phyloP scores from a whole-genome alignment of 2,797 vertebrate species.

The Manis pentadactyla region DNA sequence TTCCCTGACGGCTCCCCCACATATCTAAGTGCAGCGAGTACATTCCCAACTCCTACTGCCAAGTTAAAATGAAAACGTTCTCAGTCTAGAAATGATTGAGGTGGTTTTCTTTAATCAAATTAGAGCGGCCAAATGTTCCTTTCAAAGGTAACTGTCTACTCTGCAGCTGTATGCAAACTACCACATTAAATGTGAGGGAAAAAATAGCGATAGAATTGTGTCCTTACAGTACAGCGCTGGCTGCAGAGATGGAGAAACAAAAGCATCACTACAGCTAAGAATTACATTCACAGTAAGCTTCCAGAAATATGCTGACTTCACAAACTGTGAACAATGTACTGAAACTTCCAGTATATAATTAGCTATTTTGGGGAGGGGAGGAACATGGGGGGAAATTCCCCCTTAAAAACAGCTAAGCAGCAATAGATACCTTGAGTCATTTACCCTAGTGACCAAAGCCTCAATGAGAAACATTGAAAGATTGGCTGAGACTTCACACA shows the following conservation, averaged over 20 bases:
- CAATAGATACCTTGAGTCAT: constrained; percentile 85
- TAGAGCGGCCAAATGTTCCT: constrained; percentile 91
- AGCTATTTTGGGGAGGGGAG: constrained; percentile 81
- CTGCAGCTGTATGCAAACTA: constrained; percentile 93
- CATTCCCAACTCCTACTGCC: constrained; percentile 89
- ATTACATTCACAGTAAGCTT: constrained; percentile 83
- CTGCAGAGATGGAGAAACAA: constrained; percentile 87
- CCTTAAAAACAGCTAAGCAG: constrained; percentile 80
- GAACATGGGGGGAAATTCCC: constrained; percentile 79
- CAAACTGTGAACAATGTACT: constrained; percentile 83
- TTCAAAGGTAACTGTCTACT: constrained; percentile 93
- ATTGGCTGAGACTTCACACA: constrained; percentile 77
- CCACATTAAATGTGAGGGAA: constrained; percentile 88
- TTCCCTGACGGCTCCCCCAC: constrained; percentile 83
- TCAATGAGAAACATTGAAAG: constrained; percentile 81
- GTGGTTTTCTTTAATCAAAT: constrained; percentile 93
- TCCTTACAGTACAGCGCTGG: constrained; percentile 86
- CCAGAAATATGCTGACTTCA: constrained; percentile 86
- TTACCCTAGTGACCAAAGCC: constrained; percentile 78
- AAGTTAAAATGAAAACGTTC: constrained; percentile 90
- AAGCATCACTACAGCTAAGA: constrained; percentile 85
- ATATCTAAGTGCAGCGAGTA: constrained; percentile 85
- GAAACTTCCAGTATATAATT: constrained; percentile 85
- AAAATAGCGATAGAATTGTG: constrained; percentile 88
- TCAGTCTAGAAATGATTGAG: constrained; percentile 92